Evolutionary conservation across 2,888 invertebrate genomes (phyloP).

Genomic region (Agrotis segetum): DNA sequence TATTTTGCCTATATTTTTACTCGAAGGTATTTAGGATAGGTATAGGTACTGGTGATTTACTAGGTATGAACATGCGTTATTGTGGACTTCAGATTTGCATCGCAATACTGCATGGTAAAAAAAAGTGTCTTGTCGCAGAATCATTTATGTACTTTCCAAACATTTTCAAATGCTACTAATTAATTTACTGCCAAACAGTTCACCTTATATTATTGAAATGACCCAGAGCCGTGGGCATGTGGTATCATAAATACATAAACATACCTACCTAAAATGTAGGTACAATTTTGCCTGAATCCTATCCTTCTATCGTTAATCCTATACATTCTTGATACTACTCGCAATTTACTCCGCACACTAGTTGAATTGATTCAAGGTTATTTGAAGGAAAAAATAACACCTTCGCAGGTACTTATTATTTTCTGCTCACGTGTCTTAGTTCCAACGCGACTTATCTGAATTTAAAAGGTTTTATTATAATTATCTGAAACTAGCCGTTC

Average conservation of each 20-base stretch:
- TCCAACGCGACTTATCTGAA: neutral
- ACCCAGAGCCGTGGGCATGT: neutral
- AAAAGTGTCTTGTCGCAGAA: neutral
- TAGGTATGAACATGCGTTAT: neutral
- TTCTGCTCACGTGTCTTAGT: conserved; percentile 24
- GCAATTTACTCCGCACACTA: conserved; percentile 2
- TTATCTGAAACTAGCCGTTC: too few relatives aligned
- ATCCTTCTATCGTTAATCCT: neutral
- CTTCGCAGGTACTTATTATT: conserved; percentile 1
- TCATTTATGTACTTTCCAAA: neutral
- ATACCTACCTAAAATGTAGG: neutral
- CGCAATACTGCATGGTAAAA: neutral
- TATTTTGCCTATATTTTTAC: too few relatives aligned
- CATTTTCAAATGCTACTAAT: neutral
- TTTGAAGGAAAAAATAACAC: conserved; percentile 28
- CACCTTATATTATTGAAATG: neutral
- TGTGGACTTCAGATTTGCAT: neutral
- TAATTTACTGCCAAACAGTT: neutral
- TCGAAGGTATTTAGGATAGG: too few relatives aligned
- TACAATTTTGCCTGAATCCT: neutral
- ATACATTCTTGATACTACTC: conserved; percentile 10
- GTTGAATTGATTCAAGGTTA: conserved; percentile 32
- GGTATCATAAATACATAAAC: neutral
- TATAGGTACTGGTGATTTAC: too few relatives aligned
- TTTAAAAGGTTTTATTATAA: neutral